These are phyloP conservation scores for Sciurus vulgaris DNA, from an alignment of 2,797 vertebrate species.

Conservation along the genomic window DNA sequence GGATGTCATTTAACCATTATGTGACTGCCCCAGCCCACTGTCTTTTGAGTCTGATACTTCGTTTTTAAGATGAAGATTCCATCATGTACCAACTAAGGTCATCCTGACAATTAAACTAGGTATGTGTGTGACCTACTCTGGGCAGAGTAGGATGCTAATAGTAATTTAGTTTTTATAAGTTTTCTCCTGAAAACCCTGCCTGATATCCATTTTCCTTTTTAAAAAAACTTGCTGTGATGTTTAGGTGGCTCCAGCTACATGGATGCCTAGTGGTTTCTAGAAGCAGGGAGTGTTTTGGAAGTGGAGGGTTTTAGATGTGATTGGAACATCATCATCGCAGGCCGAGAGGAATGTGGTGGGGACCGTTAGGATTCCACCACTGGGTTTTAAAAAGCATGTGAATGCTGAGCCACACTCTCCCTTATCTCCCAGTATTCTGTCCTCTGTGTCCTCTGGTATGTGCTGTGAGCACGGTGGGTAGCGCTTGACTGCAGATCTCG, in stretches of 20 bases:
- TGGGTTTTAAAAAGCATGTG: background rate
- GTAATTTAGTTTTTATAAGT: background rate
- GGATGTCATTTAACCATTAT: background rate
- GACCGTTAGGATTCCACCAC: background rate
- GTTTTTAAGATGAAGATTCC: conserved; percentile 1
- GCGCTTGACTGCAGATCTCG: background rate
- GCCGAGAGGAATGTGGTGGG: background rate
- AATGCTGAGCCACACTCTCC: background rate
- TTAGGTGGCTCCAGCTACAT: background rate
- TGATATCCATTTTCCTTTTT: background rate
- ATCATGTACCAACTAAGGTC: background rate
- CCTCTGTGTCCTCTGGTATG: background rate
- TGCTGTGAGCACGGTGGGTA: background rate
- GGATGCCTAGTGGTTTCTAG: conserved; percentile 6
- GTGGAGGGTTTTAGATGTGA: background rate
- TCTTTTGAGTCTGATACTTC: background rate
- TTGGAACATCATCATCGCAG: conserved; percentile 22
- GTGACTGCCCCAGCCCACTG: background rate
- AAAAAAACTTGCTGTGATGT: background rate
- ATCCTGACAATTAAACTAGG: background rate
- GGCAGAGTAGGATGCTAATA: background rate
- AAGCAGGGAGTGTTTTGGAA: conserved; percentile 9
- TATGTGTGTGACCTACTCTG: background rate
- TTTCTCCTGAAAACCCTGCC: background rate
- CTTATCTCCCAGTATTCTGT: background rate